These are phyloP conservation scores for Harpagifer antarcticus DNA, from an alignment of 2,797 vertebrate genomes.

Conservation along the genomic window DNA sequence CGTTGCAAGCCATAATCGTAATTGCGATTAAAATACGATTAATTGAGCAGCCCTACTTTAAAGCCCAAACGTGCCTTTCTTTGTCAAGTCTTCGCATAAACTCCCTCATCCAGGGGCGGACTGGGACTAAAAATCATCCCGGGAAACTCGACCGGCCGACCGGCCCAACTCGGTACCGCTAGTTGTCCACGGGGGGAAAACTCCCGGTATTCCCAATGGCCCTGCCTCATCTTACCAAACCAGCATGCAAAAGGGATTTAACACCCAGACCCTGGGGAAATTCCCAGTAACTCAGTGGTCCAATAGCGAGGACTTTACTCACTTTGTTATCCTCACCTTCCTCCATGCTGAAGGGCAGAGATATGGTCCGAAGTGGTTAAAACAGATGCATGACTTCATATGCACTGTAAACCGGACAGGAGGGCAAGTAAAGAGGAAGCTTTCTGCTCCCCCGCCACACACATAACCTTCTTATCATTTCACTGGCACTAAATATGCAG, in stretches of 20 bases:
- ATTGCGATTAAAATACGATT: too few species aligned
- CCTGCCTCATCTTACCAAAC: constrained; percentile 1
- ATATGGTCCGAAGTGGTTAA: constrained; percentile 56
- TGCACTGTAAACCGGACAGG: constrained; percentile 58
- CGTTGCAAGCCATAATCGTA: too few species aligned
- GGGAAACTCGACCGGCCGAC: too few species aligned
- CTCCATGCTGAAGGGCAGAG: constrained; percentile 52
- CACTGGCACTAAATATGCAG: constrained; percentile 67
- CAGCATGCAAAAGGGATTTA: constrained; percentile 40
- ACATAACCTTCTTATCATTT: constrained; percentile 73
- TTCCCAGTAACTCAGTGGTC: constrained; percentile 37
- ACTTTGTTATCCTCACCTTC: constrained; percentile 41
- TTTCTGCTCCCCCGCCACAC: constrained; percentile 51
- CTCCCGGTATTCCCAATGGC: too few species aligned
- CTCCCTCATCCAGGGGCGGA: constrained; percentile 7
- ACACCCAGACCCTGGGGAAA: constrained; percentile 16
- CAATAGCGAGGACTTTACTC: constrained; percentile 24
- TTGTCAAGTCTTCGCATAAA: constrained; percentile 16
- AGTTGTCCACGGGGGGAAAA: too few species aligned
- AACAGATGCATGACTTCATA: constrained; percentile 44
- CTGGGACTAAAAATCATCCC: too few species aligned
- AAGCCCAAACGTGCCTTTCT: constrained; percentile 1
- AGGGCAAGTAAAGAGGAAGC: constrained; percentile 54
- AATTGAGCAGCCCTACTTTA: background rate
- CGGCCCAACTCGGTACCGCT: too few species aligned